phyloP scores from a whole-genome alignment of 2,888 invertebrate genomes.

The Campoletis raptor region DNA sequence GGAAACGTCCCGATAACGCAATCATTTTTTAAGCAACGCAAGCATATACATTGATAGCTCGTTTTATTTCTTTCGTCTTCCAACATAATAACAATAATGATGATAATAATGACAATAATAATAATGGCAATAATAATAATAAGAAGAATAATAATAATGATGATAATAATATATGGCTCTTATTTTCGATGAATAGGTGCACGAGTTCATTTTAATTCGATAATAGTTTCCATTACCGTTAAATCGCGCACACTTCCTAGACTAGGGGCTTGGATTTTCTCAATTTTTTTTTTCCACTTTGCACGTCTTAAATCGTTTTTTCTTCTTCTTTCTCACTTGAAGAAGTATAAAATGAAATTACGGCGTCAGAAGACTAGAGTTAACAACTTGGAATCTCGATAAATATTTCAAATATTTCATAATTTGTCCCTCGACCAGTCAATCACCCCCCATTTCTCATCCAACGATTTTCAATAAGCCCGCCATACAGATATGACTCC shows the following conservation, averaged over 20 bases:
- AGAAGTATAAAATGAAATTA: slow-evolving; percentile 72
- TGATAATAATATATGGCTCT: slow-evolving; percentile 62
- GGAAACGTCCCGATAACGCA: slow-evolving; percentile 52
- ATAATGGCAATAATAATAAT: slow-evolving; percentile 41
- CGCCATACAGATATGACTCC: neutral
- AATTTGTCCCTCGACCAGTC: slow-evolving; percentile 68
- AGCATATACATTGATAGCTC: slow-evolving; percentile 50
- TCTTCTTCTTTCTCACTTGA: slow-evolving; percentile 43
- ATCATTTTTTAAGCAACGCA: slow-evolving; percentile 28
- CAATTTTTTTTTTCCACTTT: neutral
- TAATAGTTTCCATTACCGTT: slow-evolving; percentile 46
- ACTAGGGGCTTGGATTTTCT: slow-evolving; percentile 5
- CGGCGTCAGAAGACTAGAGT: slow-evolving; percentile 73
- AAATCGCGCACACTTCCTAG: slow-evolving; percentile 24
- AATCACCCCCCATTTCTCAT: slow-evolving; percentile 11
- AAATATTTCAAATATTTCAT: slow-evolving; percentile 78
- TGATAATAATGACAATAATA: slow-evolving; percentile 5
- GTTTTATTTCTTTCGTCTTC: slow-evolving; percentile 46
- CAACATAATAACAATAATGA: slow-evolving; percentile 39
- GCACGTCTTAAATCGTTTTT: neutral
- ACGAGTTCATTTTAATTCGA: slow-evolving; percentile 52
- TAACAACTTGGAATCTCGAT: slow-evolving; percentile 78
- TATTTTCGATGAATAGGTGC: slow-evolving; percentile 55
- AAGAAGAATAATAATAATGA: slow-evolving; percentile 39
- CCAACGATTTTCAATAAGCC: slow-evolving; percentile 11